Conservation (phyloP, 2,113 vertebrate species). For the Psettodes erumei region DNA sequence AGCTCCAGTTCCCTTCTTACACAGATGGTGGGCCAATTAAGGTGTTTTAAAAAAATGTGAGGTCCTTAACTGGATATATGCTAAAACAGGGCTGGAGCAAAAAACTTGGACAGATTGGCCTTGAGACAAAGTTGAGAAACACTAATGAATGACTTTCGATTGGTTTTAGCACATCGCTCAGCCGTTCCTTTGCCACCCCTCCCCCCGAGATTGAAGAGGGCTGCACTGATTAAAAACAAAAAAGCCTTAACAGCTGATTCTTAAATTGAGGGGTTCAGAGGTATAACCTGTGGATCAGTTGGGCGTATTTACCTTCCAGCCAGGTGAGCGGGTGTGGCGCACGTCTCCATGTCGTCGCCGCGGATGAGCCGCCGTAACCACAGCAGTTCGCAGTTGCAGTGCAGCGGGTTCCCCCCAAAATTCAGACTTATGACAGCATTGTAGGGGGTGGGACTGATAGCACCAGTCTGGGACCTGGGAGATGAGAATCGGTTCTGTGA, state of each 20-base stretch:
- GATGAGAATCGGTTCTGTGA: not conserved
- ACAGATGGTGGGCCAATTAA: conserved; percentile 25
- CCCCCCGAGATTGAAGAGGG: not conserved
- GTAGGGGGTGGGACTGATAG: conserved; percentile 88
- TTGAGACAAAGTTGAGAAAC: not conserved
- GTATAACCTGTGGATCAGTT: not conserved
- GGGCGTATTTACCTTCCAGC: conserved; percentile 80
- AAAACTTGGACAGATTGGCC: not conserved
- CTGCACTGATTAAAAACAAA: not conserved
- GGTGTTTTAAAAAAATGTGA: not conserved
- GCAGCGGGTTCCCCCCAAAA: conserved; percentile 92
- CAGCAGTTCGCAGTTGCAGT: conserved; percentile 93
- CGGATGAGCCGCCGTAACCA: conserved; percentile 89
- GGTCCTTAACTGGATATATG: not conserved
- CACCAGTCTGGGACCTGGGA: conserved; percentile 87
- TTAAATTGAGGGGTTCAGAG: not conserved
- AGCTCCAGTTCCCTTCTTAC: conserved; percentile 27
- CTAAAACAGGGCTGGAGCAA: conserved; percentile 1
- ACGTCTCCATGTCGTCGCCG: conserved; percentile 92
- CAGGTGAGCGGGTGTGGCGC: conserved; percentile 87
- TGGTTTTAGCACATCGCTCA: not conserved
- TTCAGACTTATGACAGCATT: conserved; percentile 87
- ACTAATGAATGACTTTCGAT: not conserved
- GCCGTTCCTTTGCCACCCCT: no score
- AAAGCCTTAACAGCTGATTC: not conserved